A percentile compares a stretch with the other conserved stretches of the same genome.
These are phyloP conservation scores for Eurosta solidaginis DNA, from an alignment of 1,140 invertebrate genomes.

Conservation along the genomic window DNA sequence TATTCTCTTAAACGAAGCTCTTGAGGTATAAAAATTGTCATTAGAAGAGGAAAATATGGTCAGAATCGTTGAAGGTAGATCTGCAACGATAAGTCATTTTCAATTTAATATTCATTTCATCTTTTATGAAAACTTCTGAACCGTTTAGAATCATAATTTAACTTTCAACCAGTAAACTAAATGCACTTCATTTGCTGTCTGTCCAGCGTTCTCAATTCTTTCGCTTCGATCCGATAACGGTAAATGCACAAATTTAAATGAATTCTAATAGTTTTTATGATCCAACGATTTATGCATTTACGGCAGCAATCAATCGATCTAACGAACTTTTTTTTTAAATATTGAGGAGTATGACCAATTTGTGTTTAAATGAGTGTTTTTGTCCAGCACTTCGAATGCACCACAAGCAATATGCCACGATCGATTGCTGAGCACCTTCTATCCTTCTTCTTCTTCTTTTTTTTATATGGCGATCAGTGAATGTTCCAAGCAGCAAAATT, in stretches of 20 bases:
- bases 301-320: background rate
- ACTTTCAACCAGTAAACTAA: background rate
- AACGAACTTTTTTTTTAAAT: background rate
- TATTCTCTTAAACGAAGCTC: too few relatives aligned
- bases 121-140: background rate
- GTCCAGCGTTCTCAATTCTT: background rate
- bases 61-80: too few relatives aligned
- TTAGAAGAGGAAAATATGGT: too few relatives aligned
- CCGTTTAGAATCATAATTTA: background rate
- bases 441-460: too few relatives aligned
- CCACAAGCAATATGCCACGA: too few relatives aligned
- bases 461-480: background rate
- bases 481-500: background rate
- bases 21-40: too few relatives aligned
- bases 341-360: too few relatives aligned
- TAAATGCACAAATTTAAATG: conserved; percentile 27
- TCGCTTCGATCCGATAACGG: background rate
- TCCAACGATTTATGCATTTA: conserved; percentile 7
- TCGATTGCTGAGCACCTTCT: background rate
- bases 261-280: conserved; percentile 22
- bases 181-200: background rate
- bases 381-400: too few relatives aligned
- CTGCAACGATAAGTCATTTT: too few relatives aligned
- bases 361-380: too few relatives aligned
- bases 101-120: background rate